Conservation (phyloP, 2,797 vertebrate species). For the Uromys caudimaculatus region DNA sequence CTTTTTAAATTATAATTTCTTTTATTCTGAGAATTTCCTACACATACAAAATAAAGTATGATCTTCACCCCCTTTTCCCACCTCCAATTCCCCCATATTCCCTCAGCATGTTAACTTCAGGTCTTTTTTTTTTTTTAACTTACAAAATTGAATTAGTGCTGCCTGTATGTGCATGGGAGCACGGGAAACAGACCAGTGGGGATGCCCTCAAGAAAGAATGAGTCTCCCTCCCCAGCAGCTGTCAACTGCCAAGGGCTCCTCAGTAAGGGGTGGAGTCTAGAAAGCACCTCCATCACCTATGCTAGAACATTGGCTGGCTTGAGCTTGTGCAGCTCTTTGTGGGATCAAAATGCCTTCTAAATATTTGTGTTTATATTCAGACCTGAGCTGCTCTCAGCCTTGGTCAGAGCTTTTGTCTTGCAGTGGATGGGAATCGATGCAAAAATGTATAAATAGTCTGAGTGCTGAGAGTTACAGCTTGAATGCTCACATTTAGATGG, state of each 20-base stretch:
- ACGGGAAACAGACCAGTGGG: too few species aligned
- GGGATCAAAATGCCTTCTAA: not conserved
- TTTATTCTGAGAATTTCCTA: not conserved
- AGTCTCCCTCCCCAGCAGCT: not conserved
- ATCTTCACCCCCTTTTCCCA: too few species aligned
- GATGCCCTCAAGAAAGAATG: not conserved
- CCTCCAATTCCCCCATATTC: not conserved
- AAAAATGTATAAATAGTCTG: not conserved
- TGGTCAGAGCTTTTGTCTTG: not conserved
- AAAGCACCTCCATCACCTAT: too few species aligned
- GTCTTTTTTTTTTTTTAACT: not conserved
- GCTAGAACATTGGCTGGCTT: not conserved
- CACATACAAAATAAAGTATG: not conserved
- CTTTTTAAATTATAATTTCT: not conserved
- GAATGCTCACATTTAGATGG: not conserved
- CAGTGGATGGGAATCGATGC: not conserved
- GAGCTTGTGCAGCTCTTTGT: not conserved
- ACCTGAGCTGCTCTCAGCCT: not conserved
- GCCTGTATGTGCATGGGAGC: not conserved
- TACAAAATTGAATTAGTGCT: not conserved
- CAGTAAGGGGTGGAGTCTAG: not conserved
- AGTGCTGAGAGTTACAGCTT: not conserved
- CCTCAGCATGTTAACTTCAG: not conserved
- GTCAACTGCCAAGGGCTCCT: not conserved
- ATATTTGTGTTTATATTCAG: not conserved